Evolutionary conservation across 2,113 vertebrate genomes (phyloP).

Genomic region (Irena cyanogastra): DNA sequence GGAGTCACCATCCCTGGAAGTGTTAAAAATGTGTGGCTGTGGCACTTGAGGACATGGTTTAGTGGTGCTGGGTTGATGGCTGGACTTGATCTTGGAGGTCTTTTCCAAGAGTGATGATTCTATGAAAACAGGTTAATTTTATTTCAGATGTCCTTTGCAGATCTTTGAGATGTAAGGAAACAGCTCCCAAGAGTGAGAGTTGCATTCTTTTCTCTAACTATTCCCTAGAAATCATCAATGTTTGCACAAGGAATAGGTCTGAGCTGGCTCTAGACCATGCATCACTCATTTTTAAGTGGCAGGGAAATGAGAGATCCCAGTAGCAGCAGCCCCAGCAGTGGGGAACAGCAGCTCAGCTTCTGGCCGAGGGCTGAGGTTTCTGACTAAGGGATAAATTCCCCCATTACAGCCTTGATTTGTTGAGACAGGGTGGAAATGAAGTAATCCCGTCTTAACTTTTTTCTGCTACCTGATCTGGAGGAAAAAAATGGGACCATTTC

Average conservation of each 20-base stretch:
- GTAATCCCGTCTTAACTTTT: conserved; percentile 55
- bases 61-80: neutral
- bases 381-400: conserved; percentile 39
- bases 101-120: neutral
- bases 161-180: neutral
- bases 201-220: neutral
- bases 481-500: conserved; percentile 48
- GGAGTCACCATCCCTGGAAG: neutral
- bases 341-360: neutral
- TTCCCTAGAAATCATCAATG: neutral
- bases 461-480: conserved; percentile 59
- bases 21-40: neutral
- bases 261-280: neutral
- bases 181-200: neutral
- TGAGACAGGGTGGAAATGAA: conserved; percentile 62
- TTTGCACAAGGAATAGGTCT: neutral
- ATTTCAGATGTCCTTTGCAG: neutral
- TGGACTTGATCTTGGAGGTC: neutral
- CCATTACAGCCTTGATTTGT: conserved; percentile 33
- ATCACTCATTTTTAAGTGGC: neutral
- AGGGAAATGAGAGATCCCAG: neutral
- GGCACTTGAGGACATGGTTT: neutral
- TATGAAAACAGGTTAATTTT: neutral
- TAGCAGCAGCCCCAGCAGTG: neutral
- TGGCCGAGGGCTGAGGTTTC: neutral